phyloP scores from a whole-genome alignment of 2,113 vertebrate genomes.

The Phyllostomus discolor region DNA sequence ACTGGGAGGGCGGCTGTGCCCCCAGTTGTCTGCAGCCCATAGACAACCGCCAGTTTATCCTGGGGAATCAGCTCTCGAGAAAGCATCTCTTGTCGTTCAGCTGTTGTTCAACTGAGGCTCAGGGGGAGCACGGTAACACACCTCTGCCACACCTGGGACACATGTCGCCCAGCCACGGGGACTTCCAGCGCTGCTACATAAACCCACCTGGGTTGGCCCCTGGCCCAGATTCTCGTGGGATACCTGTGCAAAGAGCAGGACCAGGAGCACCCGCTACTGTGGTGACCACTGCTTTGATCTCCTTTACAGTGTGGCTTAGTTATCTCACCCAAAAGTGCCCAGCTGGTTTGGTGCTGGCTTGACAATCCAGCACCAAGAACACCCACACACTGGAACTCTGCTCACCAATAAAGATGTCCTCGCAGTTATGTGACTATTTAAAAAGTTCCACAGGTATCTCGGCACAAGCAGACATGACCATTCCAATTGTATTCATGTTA shows the following conservation, averaged over 20 bases:
- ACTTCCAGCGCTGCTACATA: neutral
- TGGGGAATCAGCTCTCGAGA: neutral
- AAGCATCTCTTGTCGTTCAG: neutral
- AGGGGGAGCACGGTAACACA: accelerated
- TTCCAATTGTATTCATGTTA: neutral
- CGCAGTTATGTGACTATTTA: neutral
- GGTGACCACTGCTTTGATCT: neutral
- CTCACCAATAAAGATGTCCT: neutral
- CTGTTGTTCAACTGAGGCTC: neutral
- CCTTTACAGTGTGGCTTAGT: neutral
- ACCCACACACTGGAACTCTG: neutral
- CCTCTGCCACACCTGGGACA: neutral
- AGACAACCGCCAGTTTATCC: neutral
- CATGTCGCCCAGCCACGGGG: neutral
- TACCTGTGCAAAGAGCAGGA: neutral
- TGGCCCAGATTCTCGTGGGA: neutral
- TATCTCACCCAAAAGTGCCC: neutral
- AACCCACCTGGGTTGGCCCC: neutral
- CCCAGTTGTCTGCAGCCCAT: neutral
- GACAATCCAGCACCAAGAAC: neutral
- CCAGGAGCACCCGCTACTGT: neutral
- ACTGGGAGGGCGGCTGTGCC: neutral
- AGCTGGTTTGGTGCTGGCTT: neutral
- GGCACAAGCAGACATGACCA: neutral
- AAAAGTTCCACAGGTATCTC: neutral